These are phyloP conservation scores for Notarius lentiginosus DNA, from an alignment of 2,113 vertebrate genomes.

Conservation along the genomic window DNA sequence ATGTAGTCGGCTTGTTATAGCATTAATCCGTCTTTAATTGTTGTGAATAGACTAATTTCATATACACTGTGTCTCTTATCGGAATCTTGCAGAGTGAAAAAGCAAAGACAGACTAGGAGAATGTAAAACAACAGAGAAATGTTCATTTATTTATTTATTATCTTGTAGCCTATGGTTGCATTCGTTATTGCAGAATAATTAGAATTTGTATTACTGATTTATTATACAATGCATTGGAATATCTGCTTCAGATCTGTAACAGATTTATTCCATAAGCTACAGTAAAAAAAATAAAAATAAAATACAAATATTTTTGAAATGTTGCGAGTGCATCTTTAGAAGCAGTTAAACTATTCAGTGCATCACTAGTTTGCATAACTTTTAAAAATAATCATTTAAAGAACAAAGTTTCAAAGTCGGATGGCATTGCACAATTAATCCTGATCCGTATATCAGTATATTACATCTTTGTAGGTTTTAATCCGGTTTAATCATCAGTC, in stretches of 20 bases:
- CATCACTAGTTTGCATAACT: not conserved
- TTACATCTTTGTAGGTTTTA: constrained; percentile 3
- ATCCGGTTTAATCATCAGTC: constrained; percentile 20
- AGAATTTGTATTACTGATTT: not conserved
- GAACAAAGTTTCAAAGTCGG: not conserved
- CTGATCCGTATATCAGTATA: not conserved
- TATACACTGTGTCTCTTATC: not conserved
- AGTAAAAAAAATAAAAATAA: too few relatives aligned
- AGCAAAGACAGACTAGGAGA: not conserved
- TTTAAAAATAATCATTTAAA: not conserved
- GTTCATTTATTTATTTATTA: not conserved
- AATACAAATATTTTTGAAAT: not conserved
- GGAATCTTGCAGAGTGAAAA: not conserved
- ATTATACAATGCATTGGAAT: too few relatives aligned
- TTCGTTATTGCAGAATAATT: not conserved
- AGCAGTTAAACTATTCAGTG: not conserved
- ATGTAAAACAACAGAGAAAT: not conserved
- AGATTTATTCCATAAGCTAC: too few relatives aligned
- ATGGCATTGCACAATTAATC: not conserved
- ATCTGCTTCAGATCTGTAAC: not conserved
- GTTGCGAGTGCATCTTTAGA: too few relatives aligned
- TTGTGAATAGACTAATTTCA: not conserved
- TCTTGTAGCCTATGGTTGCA: not conserved
- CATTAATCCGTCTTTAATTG: not conserved
- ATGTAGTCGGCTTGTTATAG: not conserved